These are phyloP conservation scores for Psophia crepitans DNA, from an alignment of 2,113 vertebrate genomes.

Conservation along the genomic window DNA sequence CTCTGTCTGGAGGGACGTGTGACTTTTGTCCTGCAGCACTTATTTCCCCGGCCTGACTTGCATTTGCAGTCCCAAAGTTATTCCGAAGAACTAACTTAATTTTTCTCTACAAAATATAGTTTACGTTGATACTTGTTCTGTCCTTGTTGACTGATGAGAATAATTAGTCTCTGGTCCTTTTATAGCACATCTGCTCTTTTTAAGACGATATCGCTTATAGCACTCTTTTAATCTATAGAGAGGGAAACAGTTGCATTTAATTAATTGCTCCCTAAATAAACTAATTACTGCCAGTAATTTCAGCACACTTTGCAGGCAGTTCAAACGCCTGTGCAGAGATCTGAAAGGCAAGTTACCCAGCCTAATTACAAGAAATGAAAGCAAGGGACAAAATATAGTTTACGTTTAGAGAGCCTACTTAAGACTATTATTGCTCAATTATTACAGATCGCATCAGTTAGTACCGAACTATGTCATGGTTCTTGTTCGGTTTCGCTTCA, in stretches of 20 bases:
- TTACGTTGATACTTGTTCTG: not conserved
- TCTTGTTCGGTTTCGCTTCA: not conserved
- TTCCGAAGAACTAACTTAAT: not conserved
- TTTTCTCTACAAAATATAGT: too few relatives aligned
- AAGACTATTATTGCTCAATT: not conserved
- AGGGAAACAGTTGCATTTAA: conserved; percentile 51
- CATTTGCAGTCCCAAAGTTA: not conserved
- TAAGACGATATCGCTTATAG: conserved; percentile 1
- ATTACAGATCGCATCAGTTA: not conserved
- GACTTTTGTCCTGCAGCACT: not conserved
- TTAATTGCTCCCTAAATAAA: conserved; percentile 60
- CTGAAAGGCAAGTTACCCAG: not conserved
- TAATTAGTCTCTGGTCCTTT: conserved; percentile 9
- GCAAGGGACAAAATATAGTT: not conserved
- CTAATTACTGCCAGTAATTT: conserved; percentile 21
- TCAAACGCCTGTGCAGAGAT: conserved; percentile 7
- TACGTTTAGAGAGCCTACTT: not conserved
- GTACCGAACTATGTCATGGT: not conserved
- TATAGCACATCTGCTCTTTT: conserved; percentile 26
- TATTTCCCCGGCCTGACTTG: not conserved
- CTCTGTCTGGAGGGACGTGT: accelerated
- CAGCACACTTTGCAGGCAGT: not conserved
- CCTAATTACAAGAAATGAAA: not conserved
- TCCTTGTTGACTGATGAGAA: not conserved
- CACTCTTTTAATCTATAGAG: conserved; percentile 29